Percentiles rank a stretch among this genome's conserved stretches.
Evolutionary conservation across 2,888 invertebrate genomes (phyloP).

Genomic region (Epistrophe grossulariae): DNA sequence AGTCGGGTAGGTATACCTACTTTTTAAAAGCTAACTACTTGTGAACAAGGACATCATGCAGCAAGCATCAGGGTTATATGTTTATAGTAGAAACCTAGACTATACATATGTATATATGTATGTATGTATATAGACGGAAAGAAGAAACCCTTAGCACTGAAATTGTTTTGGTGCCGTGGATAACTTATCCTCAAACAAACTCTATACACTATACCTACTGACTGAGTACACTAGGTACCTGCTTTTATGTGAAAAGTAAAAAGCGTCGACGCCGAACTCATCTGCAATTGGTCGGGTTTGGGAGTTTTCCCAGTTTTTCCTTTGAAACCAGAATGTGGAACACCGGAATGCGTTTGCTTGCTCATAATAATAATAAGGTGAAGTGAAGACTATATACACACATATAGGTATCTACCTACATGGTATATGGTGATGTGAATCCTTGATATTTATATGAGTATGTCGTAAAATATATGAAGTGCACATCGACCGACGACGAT

Average conservation of each 20-base stretch:
- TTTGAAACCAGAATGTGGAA: constrained; percentile 58
- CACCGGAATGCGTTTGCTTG: constrained; percentile 63
- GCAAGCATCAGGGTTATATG: not conserved
- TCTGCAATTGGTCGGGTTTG: constrained; percentile 40
- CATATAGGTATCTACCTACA: too few relatives aligned
- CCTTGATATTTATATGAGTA: constrained; percentile 43
- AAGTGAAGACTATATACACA: constrained; percentile 42
- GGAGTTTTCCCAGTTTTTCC: constrained; percentile 24
- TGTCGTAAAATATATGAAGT: constrained; percentile 18
- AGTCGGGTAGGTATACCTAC: constrained; percentile 14
- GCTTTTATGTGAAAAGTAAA: constrained; percentile 6
- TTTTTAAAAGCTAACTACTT: constrained; percentile 22
- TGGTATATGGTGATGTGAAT: constrained; percentile 7
- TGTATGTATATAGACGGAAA: constrained; percentile 12
- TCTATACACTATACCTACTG: not conserved
- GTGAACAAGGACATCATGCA: constrained; percentile 38
- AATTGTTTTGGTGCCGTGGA: constrained; percentile 59
- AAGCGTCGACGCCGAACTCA: constrained; percentile 37
- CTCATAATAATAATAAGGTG: constrained; percentile 61
- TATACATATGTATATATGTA: too few relatives aligned
- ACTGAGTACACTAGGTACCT: not conserved
- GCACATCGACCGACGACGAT: constrained; percentile 14
- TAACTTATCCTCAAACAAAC: constrained; percentile 63
- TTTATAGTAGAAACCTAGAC: not conserved
- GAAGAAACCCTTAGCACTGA: constrained; percentile 47